These are phyloP conservation scores for Acrossocheilus wenchowensis DNA, from an alignment of 2,797 vertebrate genomes.

Conservation along the genomic window DNA sequence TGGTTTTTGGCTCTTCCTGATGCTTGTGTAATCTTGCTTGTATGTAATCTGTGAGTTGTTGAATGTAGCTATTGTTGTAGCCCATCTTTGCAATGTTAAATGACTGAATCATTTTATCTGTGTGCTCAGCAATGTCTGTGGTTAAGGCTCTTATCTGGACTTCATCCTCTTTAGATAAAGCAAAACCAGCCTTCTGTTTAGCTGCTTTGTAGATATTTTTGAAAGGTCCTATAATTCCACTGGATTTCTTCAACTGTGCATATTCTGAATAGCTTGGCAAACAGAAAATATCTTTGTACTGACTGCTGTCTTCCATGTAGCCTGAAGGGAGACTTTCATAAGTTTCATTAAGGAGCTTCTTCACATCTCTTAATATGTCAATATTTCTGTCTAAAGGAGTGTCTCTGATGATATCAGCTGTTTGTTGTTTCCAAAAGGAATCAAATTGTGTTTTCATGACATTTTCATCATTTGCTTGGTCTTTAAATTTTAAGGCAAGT, in stretches of 20 bases:
- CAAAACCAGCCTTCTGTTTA: fast-evolving
- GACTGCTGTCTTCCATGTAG: fast-evolving
- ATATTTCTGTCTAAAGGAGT: not conserved
- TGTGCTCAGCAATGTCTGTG: not conserved
- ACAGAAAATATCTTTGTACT: not conserved
- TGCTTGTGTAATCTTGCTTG: fast-evolving
- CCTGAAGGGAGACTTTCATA: not conserved
- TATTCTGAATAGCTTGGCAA: constrained; percentile 4
- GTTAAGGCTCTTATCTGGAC: not conserved
- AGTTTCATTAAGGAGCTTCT: not conserved
- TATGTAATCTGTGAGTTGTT: constrained; percentile 17
- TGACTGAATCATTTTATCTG: constrained; percentile 9
- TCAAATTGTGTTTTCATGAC: constrained; percentile 45
- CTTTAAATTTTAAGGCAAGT: constrained; percentile 60
- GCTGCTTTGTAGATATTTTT: fast-evolving
- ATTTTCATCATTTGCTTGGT: constrained; percentile 53
- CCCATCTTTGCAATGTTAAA: constrained; percentile 26
- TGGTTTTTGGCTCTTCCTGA: fast-evolving
- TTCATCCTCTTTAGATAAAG: not conserved
- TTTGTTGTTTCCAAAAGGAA: constrained; percentile 37
- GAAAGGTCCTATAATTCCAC: fast-evolving
- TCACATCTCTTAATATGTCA: constrained; percentile 1
- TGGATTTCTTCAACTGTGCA: not conserved
- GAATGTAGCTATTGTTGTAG: constrained; percentile 43
- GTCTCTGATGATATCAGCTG: not conserved